Conservation (phyloP, 2,888 invertebrate genomes). For the Acronicta psi region DNA sequence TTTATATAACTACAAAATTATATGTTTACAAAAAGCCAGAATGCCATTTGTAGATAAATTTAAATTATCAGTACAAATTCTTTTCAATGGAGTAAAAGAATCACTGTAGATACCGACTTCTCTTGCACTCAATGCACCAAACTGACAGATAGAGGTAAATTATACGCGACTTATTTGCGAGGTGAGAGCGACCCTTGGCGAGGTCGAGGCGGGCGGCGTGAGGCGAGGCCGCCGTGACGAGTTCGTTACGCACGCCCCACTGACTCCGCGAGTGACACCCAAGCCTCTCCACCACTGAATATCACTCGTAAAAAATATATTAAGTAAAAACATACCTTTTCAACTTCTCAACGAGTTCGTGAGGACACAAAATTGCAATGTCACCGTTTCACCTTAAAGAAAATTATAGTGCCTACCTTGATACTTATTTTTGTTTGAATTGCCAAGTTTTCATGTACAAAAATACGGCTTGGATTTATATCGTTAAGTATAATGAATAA, state of each 20-base stretch:
- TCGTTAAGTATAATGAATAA: constrained; percentile 35
- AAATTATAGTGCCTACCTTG: constrained; percentile 49
- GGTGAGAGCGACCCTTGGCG: constrained; percentile 57
- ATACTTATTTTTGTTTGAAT: constrained; percentile 43
- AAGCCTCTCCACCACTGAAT: constrained; percentile 77
- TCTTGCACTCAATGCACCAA: constrained; percentile 47
- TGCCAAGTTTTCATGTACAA: constrained; percentile 23
- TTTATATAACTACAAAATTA: no score
- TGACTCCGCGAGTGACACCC: constrained; percentile 82
- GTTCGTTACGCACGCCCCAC: constrained; percentile 85
- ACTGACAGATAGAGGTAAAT: constrained; percentile 54
- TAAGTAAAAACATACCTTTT: constrained; percentile 80
- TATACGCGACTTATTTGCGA: constrained; percentile 58
- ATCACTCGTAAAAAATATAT: constrained; percentile 78
- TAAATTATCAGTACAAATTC: constrained; percentile 7
- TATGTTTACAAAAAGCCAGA: no score
- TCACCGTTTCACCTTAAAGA: constrained; percentile 62
- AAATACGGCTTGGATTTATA: constrained; percentile 25
- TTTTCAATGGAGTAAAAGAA: constrained; percentile 4
- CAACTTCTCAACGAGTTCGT: constrained; percentile 76
- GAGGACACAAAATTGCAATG: constrained; percentile 68
- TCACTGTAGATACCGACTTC: constrained; percentile 11
- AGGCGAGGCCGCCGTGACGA: constrained; percentile 67
- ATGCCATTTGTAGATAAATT: not conserved
- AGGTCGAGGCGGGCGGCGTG: constrained; percentile 49